Evolutionary conservation across 1,140 invertebrate species (phyloP), one percentile per base, ranked within the genome.

Genomic region (Camponotus floridanus): DNA sequence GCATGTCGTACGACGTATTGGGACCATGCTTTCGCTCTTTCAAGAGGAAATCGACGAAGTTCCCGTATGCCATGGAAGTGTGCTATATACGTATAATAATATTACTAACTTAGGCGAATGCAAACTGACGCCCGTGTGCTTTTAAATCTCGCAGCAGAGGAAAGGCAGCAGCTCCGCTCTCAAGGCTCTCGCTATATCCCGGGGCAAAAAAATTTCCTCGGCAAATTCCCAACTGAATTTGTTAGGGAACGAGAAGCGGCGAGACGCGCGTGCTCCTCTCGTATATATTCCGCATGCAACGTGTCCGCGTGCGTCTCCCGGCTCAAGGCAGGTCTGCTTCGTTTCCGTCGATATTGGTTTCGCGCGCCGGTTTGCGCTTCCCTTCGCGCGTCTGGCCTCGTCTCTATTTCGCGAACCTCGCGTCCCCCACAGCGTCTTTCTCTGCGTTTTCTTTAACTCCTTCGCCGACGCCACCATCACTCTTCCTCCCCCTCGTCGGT

Each of bases 171-270:
- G n/a, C 13, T 15, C 42, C 13, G 64, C 67, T 67, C 55, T 57
- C 48, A 45, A 42, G 42, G 36, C 42, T 79, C 51, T 71, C 31
- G 48, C 45, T 18, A 67, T 21, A 67, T 55, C 45, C 11, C 62
- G 26, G 2, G 42, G 39, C 48, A 42, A 15, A 21, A 68, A 65
- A 36, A 68, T 73, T 67, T 76, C 39, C 26, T 8, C 48, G 36
- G 57, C 31, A 59, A 81, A 81, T 73, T 73, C 65, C 11, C 78
- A 61, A 45, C 61, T 73, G 51, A 84, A 84, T 87, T 83, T 81
- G 39, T 81, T 39, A 6, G 31, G 3, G n/a, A n/a, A 39, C 36
- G 4, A 4, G 48, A 15, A 15, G 18, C n/a, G 48, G 21, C 26
- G 39, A 8, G 57, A 9, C 15, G 45, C 57, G 42, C 36, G 59